Percentiles rank a stretch among this genome's conserved stretches.
Evolutionary conservation across 2,797 vertebrate genomes (phyloP).

Genomic region (Clarias pachynema): DNA sequence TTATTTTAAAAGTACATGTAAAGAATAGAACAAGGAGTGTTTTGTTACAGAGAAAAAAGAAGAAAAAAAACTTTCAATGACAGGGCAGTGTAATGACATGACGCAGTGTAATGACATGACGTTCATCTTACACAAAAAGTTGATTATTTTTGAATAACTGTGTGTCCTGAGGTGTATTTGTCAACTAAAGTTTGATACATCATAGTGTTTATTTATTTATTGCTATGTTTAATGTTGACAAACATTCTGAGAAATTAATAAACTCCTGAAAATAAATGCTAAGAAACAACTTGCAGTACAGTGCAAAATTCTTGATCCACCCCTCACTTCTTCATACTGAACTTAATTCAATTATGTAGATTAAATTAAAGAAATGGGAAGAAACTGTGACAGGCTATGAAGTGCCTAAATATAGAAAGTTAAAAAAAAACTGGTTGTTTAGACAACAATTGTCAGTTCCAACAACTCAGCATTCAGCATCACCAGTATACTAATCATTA

Average conservation of each 20-base stretch:
- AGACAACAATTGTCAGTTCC: too few relatives aligned
- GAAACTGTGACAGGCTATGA: too few relatives aligned
- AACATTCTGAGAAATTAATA: background rate
- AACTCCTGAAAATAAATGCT: too few relatives aligned
- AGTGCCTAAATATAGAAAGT: too few relatives aligned
- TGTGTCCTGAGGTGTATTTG: background rate
- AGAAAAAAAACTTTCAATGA: background rate
- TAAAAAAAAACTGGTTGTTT: too few relatives aligned
- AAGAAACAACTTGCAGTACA: too few relatives aligned
- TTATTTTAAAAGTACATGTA: background rate
- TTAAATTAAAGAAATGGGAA: too few relatives aligned
- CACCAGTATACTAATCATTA: too few relatives aligned
- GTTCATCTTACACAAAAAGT: background rate
- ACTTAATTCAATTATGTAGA: too few relatives aligned
- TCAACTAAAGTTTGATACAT: background rate
- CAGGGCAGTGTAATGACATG: background rate
- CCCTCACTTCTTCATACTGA: too few relatives aligned
- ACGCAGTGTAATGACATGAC: background rate
- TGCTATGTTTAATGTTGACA: background rate
- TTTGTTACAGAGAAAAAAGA: background rate
- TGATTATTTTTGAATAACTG: background rate
- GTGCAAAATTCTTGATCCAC: too few relatives aligned
- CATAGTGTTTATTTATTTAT: background rate
- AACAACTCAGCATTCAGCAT: too few relatives aligned
- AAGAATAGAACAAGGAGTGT: background rate